phyloP scores from a whole-genome alignment of 1,140 invertebrate species.

The Harpegnathos saltator region DNA sequence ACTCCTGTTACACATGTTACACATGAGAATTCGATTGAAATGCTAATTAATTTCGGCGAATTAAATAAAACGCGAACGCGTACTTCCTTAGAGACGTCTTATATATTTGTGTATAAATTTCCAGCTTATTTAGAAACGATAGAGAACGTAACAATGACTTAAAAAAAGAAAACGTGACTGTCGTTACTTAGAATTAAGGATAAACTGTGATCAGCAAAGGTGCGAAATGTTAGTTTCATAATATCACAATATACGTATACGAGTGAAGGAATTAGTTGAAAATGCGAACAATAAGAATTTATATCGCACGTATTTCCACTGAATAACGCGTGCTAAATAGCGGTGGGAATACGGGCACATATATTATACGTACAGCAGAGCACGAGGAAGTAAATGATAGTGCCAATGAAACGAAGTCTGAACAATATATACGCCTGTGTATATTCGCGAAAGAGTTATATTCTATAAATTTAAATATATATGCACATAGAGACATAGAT shows the following conservation, averaged over 20 bases:
- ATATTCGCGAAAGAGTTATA: conserved; percentile 7
- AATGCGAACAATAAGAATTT: conserved; percentile 17
- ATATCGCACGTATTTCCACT: background rate
- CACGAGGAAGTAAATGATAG: conserved; percentile 10
- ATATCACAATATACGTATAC: background rate
- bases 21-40: background rate
- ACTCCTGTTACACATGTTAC: too few relatives aligned
- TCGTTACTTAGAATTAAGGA: conserved; percentile 17
- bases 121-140: background rate
- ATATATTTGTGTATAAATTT: conserved; percentile 22
- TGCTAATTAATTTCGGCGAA: background rate
- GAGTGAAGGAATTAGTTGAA: background rate
- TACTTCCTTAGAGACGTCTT: conserved; percentile 12
- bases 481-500: background rate
- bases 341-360: conserved; percentile 1
- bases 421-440: conserved; percentile 9
- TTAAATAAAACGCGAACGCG: conserved; percentile 11
- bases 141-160: conserved; percentile 7
- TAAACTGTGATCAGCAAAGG: conserved; percentile 46
- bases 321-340: background rate
- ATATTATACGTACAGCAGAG: too few relatives aligned
- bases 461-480: conserved; percentile 34
- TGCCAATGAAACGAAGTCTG: conserved; percentile 63
- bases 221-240: conserved; percentile 10
- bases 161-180: background rate